phyloP scores from a whole-genome alignment of 1,140 invertebrate species.

The Teleopsis dalmanni region DNA sequence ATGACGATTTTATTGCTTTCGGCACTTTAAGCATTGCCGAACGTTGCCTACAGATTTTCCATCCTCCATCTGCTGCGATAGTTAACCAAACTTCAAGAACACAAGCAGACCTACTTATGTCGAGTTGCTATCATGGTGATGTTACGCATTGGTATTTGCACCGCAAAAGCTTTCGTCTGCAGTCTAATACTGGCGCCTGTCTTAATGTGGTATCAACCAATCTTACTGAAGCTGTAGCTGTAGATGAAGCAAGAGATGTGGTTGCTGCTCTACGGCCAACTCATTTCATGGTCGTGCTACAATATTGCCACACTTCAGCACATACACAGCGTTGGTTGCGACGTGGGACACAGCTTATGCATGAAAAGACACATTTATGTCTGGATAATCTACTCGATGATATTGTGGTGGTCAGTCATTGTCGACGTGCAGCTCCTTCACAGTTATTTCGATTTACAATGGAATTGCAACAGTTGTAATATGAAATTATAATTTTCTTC shows the following conservation, averaged over 20 bases:
- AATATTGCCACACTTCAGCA: background rate
- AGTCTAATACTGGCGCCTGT: slow-evolving; percentile 6
- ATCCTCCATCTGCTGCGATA: background rate
- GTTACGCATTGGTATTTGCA: slow-evolving; percentile 28
- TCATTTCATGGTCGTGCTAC: slow-evolving; percentile 1
- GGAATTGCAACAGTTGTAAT: slow-evolving; percentile 6
- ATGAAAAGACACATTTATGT: slow-evolving; percentile 26
- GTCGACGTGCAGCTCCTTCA: slow-evolving; percentile 20
- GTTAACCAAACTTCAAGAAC: background rate
- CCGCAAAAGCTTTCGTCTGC: slow-evolving; percentile 5
- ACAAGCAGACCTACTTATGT: slow-evolving; percentile 11
- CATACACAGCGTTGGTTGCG: slow-evolving; percentile 25
- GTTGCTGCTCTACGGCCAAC: too few relatives aligned
- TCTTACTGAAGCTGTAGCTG: background rate
- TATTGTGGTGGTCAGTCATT: slow-evolving; percentile 21
- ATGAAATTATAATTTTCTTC: too few relatives aligned
- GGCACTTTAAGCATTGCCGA: slow-evolving; percentile 21
- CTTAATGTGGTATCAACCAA: background rate
- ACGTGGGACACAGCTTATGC: slow-evolving; percentile 21
- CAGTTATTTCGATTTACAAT: slow-evolving; percentile 33
- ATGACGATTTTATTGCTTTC: slow-evolving; percentile 21
- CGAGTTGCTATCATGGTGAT: slow-evolving; percentile 20
- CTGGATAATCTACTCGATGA: slow-evolving; percentile 29
- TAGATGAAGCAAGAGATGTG: background rate
- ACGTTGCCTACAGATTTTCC: slow-evolving; percentile 22